Conservation (phyloP, 2,888 invertebrate species). For the Cephonodes hylas region DNA sequence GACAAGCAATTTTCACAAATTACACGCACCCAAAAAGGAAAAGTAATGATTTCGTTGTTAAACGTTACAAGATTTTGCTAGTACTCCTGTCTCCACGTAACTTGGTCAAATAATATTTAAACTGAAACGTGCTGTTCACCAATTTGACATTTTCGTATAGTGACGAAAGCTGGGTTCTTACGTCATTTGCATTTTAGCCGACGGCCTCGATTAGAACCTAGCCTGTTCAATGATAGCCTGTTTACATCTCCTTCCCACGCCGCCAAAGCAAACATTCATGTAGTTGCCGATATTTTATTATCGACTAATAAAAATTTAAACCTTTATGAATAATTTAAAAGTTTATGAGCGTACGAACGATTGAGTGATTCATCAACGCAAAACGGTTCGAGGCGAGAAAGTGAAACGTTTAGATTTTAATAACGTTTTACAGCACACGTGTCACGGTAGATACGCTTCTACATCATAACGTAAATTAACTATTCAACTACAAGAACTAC, state of each 20-base stretch:
- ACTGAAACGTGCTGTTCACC: not conserved
- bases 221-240: conserved; percentile 30
- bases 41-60: not conserved
- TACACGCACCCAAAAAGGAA: not conserved
- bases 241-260: conserved; percentile 31
- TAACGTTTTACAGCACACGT: not conserved
- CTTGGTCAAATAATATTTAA: not conserved
- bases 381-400: conserved; percentile 1
- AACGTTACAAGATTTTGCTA: not conserved
- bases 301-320: not conserved
- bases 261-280: conserved; percentile 9
- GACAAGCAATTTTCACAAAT: not conserved
- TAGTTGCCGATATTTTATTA: not conserved
- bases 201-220: conserved; percentile 31
- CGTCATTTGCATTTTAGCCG: conserved; percentile 20
- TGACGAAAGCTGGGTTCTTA: conserved; percentile 26
- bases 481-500: not conserved
- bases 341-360: not conserved
- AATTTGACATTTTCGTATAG: conserved; percentile 12
- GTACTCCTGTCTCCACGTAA: not conserved
- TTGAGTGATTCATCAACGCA: not conserved
- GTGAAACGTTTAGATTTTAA: conserved; percentile 3
- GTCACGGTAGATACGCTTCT: not conserved
- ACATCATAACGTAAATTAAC: not conserved
- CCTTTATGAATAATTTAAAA: not conserved